A percentile compares a stretch with the other conserved stretches of the same genome.
These are phyloP conservation scores for Seriola quinqueradiata DNA, from an alignment of 2,113 vertebrate species.

Conservation along the genomic window DNA sequence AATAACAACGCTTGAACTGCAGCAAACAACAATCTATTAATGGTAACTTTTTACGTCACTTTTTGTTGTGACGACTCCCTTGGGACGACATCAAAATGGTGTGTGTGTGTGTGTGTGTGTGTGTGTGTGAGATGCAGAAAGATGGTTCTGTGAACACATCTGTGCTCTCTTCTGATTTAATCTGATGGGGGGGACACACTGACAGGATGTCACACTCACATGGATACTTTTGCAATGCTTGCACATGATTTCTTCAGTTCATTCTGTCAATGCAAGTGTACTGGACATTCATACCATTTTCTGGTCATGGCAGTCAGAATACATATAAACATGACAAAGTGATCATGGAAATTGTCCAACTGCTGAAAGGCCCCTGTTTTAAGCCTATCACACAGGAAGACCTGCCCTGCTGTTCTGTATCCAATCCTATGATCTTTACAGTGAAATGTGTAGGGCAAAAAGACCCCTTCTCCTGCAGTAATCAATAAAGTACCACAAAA, in stretches of 20 bases:
- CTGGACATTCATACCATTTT: background rate
- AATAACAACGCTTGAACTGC: background rate
- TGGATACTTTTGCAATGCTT: conserved; percentile 8
- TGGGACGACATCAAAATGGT: conserved; percentile 19
- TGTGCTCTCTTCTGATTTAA: conserved; percentile 40
- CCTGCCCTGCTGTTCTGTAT: background rate
- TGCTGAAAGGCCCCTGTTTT: background rate
- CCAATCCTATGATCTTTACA: conserved; percentile 22
- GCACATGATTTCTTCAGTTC: conserved; percentile 1
- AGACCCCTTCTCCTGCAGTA: conserved; percentile 16
- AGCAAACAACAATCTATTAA: conserved; percentile 32
- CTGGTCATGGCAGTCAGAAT: background rate
- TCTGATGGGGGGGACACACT: conserved; percentile 26
- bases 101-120: conserved; percentile 8
- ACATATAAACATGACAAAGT: conserved; percentile 10
- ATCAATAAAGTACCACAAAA: conserved; percentile 18
- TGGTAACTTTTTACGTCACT: conserved; percentile 47
- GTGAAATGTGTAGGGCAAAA: conserved; percentile 16
- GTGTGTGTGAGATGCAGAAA: conserved; percentile 14
- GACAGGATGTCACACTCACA: conserved; percentile 16
- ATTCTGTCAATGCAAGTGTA: background rate
- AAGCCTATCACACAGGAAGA: background rate
- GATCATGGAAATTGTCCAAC: conserved; percentile 4
- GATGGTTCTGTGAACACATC: conserved; percentile 46
- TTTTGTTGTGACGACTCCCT: conserved; percentile 17